Evolutionary conservation across 2,797 vertebrate genomes (phyloP).

Genomic region (Pangasius mekongensis): DNA sequence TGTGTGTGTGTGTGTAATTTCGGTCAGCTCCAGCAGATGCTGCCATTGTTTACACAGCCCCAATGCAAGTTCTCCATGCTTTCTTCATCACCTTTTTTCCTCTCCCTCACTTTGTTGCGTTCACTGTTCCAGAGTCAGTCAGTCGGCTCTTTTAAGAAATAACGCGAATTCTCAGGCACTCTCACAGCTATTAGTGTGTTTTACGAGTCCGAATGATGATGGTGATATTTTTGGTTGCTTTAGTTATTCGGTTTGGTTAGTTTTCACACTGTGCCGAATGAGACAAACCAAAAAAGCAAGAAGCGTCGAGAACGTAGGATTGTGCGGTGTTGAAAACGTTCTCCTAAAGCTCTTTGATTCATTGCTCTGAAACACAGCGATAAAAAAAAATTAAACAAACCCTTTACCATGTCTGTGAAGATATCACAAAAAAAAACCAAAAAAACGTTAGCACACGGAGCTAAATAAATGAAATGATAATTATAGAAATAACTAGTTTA

Average conservation of each 20-base stretch:
- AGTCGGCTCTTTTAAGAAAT: too few relatives aligned
- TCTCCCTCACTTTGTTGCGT: not conserved
- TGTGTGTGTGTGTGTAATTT: constrained; percentile 73
- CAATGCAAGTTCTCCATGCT: constrained; percentile 9
- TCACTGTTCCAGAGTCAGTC: not conserved
- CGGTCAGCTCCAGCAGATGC: constrained; percentile 81
- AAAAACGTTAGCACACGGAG: not conserved
- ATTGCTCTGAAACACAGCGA: not conserved
- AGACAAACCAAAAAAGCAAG: not conserved
- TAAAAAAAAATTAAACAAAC: not conserved
- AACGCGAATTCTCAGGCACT: not conserved
- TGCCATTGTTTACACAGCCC: constrained; percentile 67
- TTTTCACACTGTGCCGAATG: not conserved
- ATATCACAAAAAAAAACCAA: not conserved
- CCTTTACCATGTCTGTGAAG: not conserved
- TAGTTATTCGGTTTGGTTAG: not conserved
- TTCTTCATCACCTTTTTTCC: not conserved
- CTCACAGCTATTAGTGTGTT: not conserved
- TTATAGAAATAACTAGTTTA: too few relatives aligned
- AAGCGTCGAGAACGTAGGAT: not conserved
- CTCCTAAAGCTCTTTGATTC: not conserved
- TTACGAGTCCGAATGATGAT: not conserved
- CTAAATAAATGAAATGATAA: not conserved
- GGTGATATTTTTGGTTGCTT: not conserved
- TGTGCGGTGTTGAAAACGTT: not conserved